Conservation (phyloP, 2,797 vertebrate genomes). For the Eutrigla gurnardus region DNA sequence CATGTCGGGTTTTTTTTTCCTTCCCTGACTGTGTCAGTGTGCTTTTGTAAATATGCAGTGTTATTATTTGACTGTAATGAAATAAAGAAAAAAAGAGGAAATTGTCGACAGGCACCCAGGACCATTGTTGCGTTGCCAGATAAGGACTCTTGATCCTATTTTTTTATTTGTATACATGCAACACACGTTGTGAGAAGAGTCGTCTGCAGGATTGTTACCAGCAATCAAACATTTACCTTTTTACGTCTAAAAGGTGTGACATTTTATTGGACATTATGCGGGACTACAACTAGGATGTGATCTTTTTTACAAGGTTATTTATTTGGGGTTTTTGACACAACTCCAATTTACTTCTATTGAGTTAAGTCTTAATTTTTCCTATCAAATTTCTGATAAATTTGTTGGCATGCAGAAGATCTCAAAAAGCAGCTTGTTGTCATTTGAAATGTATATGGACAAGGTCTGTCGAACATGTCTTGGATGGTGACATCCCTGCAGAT, state of each 20-base stretch:
- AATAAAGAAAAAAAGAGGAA: conserved; percentile 22
- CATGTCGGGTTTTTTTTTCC: neutral
- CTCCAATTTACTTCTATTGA: neutral
- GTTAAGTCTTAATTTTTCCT: neutral
- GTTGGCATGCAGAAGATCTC: conserved; percentile 29
- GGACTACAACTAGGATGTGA: conserved; percentile 28
- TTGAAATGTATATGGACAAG: conserved; percentile 26
- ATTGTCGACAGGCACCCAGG: conserved; percentile 24
- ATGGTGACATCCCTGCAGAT: conserved; percentile 33
- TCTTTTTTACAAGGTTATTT: conserved; percentile 57
- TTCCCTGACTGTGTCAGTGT: conserved; percentile 42
- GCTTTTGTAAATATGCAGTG: conserved; percentile 56
- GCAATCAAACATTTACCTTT: conserved; percentile 2
- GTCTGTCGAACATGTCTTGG: neutral
- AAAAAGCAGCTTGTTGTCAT: conserved; percentile 19
- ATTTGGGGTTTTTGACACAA: conserved; percentile 52
- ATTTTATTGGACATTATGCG: conserved; percentile 8
- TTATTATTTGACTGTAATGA: conserved; percentile 36
- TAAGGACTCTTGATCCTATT: conserved; percentile 5
- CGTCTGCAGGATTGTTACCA: neutral
- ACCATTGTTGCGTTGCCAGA: conserved; percentile 11
- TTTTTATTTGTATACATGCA: conserved; percentile 31
- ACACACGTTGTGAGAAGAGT: conserved; percentile 16
- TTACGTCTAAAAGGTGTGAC: conserved; percentile 18
- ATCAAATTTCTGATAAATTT: conserved; percentile 61